Percentiles rank a stretch among this genome's conserved stretches.
Conservation (phyloP, 2,797 vertebrate species). For the Lagocephalus sceleratus region DNA sequence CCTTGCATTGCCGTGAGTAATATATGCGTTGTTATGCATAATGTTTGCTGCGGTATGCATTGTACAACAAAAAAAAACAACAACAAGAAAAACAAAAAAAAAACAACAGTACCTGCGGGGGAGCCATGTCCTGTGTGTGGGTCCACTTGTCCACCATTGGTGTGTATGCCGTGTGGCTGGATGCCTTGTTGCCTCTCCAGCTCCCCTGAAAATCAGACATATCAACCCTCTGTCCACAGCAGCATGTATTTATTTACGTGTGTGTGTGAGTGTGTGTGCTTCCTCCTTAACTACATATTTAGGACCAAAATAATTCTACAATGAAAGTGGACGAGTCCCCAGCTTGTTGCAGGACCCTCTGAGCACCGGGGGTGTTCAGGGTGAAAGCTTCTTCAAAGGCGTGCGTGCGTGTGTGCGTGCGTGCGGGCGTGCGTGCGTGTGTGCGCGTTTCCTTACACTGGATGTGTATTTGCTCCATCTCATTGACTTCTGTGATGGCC, state of each 20-base stretch:
- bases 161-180: slow-evolving; percentile 83
- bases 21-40: slow-evolving; percentile 19
- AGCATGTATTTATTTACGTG: background rate
- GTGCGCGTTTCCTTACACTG: slow-evolving; percentile 84
- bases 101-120: slow-evolving; percentile 71
- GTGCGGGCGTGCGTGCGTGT: background rate
- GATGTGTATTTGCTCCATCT: slow-evolving; percentile 98
- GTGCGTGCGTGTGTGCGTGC: background rate
- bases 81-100: too few relatives aligned
- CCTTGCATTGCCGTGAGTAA: slow-evolving; percentile 16
- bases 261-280: too few relatives aligned
- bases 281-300: too few relatives aligned
- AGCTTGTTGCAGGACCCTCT: too few relatives aligned
- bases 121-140: slow-evolving; percentile 81
- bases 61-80: slow-evolving; percentile 38
- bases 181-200: slow-evolving; percentile 91
- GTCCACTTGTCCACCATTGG: slow-evolving; percentile 87
- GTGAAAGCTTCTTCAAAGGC: too few relatives aligned
- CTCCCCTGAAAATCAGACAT: slow-evolving; percentile 81
- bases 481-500: slow-evolving; percentile 94
- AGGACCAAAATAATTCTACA: too few relatives aligned
- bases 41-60: slow-evolving; percentile 29
- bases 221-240: background rate
- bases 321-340: too few relatives aligned
- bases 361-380: too few relatives aligned